These are phyloP conservation scores for Maccullochella peelii DNA, from an alignment of 2,113 vertebrate genomes.

Conservation along the genomic window DNA sequence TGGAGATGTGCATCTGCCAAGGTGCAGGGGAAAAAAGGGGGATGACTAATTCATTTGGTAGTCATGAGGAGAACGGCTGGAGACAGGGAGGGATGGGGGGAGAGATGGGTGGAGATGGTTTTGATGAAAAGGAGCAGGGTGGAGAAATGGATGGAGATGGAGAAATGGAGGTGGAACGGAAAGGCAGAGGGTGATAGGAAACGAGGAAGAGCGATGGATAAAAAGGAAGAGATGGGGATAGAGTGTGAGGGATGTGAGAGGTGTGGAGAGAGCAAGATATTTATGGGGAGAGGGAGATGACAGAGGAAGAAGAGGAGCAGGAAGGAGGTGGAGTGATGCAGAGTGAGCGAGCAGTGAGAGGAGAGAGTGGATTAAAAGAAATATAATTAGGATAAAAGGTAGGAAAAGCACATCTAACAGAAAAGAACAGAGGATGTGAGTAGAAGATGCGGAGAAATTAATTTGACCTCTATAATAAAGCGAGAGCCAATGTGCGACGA, in stretches of 20 bases:
- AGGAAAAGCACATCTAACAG: background rate
- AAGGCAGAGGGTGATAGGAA: background rate
- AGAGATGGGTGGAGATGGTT: slow-evolving; percentile 36
- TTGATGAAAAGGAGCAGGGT: slow-evolving; percentile 45
- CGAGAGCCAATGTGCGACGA: background rate
- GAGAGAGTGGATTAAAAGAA: background rate
- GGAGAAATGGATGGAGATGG: slow-evolving; percentile 34
- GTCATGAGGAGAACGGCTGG: slow-evolving; percentile 76
- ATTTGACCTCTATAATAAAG: background rate
- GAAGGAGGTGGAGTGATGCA: background rate
- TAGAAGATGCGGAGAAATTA: background rate
- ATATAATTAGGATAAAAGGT: background rate
- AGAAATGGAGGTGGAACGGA: slow-evolving; percentile 6
- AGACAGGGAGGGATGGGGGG: slow-evolving; percentile 35
- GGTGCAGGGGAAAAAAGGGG: slow-evolving; percentile 70
- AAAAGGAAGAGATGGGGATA: background rate
- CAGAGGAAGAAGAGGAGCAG: background rate
- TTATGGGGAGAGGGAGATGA: background rate
- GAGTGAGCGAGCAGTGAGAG: background rate
- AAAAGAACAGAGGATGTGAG: slow-evolving; percentile 5
- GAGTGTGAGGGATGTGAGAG: slow-evolving; percentile 2
- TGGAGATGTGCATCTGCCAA: slow-evolving; percentile 84
- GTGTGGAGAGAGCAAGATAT: background rate
- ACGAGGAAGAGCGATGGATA: slow-evolving; percentile 12
- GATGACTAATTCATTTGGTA: slow-evolving; percentile 84